These are phyloP conservation scores for Sepiola atlantica DNA, from an alignment of 2,888 invertebrate genomes.

Conservation along the genomic window DNA sequence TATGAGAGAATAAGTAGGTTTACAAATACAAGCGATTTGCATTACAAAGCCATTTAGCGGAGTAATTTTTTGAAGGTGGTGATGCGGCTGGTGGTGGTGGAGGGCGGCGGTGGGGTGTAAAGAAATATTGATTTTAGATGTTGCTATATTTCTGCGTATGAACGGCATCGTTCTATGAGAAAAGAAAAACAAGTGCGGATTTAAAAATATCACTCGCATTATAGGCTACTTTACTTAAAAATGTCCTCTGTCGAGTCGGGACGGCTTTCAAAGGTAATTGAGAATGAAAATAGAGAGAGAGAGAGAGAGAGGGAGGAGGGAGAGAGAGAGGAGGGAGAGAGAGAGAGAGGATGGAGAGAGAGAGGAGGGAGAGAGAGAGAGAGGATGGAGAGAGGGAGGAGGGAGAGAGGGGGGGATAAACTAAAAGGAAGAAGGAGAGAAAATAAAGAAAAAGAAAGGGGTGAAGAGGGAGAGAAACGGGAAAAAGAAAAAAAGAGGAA, in stretches of 20 bases:
- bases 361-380: too few relatives aligned
- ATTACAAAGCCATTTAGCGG: neutral
- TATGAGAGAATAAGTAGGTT: neutral
- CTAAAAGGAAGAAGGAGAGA: too few relatives aligned
- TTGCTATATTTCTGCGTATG: neutral
- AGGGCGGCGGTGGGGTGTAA: neutral
- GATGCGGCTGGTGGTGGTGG: neutral
- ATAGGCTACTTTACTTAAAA: neutral
- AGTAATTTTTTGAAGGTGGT: neutral
- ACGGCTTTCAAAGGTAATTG: neutral
- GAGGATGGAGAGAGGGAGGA: too few relatives aligned
- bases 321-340: too few relatives aligned
- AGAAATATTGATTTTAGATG: neutral
- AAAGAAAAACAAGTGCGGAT: neutral
- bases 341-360: too few relatives aligned
- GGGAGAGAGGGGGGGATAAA: too few relatives aligned
- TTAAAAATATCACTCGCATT: constrained; percentile 18
- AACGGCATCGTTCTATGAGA: neutral
- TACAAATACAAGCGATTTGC: neutral
- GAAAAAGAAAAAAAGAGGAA: too few relatives aligned
- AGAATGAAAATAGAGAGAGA: neutral
- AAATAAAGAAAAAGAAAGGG: too few relatives aligned
- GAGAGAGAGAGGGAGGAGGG: too few relatives aligned
- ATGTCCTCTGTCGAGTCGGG: neutral
- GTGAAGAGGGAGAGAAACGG: too few relatives aligned